Evolutionary conservation across 2,888 invertebrate species (phyloP).

Genomic region (Heliconius erato): DNA sequence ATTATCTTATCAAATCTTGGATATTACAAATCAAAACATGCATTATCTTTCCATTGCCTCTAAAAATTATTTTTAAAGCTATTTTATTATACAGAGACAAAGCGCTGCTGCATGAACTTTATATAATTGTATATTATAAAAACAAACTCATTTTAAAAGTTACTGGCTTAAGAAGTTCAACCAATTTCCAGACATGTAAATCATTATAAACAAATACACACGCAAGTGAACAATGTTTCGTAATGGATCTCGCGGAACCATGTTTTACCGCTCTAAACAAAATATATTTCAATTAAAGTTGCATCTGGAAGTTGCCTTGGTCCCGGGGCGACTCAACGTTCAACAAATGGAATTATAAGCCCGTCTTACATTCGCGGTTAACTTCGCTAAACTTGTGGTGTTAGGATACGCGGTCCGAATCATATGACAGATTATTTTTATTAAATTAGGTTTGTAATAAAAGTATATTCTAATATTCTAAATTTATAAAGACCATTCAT

Average conservation of each 20-base stretch:
- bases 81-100: no score
- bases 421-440: neutral
- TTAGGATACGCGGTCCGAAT: slow-evolving; percentile 53
- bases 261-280: slow-evolving; percentile 55
- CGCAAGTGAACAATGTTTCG: slow-evolving; percentile 35
- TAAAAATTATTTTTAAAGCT: no score
- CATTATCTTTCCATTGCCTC: no score
- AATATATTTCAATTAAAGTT: slow-evolving; percentile 67
- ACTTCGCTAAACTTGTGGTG: slow-evolving; percentile 54
- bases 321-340: slow-evolving; percentile 56
- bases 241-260: slow-evolving; percentile 44
- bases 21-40: neutral
- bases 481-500: no score
- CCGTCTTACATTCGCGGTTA: slow-evolving; percentile 63
- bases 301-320: slow-evolving; percentile 56
- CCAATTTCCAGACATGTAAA: slow-evolving; percentile 23
- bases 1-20: neutral
- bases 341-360: slow-evolving; percentile 71
- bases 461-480: no score
- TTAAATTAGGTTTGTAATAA: neutral
- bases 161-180: neutral
- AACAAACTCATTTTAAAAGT: neutral
- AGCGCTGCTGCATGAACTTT: no score
- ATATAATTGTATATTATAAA: neutral
- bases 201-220: slow-evolving; percentile 6